Evolutionary conservation across 2,888 invertebrate genomes (phyloP), one percentile per base, ranked within the genome.

Genomic region (Dorcus parallelipipedus): DNA sequence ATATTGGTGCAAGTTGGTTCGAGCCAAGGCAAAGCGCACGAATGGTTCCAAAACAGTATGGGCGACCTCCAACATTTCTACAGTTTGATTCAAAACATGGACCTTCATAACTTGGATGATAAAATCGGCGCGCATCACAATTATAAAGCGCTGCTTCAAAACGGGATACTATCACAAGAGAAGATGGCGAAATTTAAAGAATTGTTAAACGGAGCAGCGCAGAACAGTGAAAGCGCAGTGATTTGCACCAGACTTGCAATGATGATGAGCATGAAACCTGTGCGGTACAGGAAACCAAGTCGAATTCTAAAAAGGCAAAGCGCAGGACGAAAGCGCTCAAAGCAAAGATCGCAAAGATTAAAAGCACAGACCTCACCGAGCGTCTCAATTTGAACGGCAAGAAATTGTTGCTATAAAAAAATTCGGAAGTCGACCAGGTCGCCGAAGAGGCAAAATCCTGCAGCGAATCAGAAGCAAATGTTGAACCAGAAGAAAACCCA

Each of bases 291-390:
- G 62, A 61, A 43, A 42, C 17, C 14, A 63, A 62, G 55, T 42
- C 49, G 10, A 61, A 54, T 42, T 54, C 66, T 0, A 75, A 72
- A 60, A 71, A 70, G 54, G 66, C 66, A 6, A 70, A 69, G 65
- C 60, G 72, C 8, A 64, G 73, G 9, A 65, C 70, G 4, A 73
- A 71, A 67, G 68, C 70, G 2, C 49, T 69, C 47, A 73, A 72
- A 58, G 66, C 70, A 4, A 74, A 72, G 66, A 65, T 72, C 8
- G 67, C 66, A 6, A 73, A 72, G 64, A 67, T 71, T 40, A 71
- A 73, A 61, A 71, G 61, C 43, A 68, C 70, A 10, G 71, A 73
- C 54, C 52, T 71, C 2, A 64, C 65, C 1, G 69, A 69, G 59
- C 53, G 70, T 43, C 52, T 67, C 6, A 64, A 57, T 49, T 52